Conservation (phyloP, 2,888 invertebrate genomes). For the Chrysomela aeneicollis region DNA sequence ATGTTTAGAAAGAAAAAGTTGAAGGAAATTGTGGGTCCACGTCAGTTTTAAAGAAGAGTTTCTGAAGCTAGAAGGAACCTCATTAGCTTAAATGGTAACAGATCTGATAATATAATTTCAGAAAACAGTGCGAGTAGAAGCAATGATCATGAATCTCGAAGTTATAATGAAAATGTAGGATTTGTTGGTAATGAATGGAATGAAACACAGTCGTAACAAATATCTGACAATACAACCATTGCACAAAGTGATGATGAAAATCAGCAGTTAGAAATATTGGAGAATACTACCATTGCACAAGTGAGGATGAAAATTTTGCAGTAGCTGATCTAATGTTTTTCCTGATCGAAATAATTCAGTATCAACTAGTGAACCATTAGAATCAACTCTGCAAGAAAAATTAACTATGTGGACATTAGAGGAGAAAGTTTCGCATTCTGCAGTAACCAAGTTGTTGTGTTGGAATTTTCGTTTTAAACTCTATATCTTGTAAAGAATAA, state of each 20-base stretch:
- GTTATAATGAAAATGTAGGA: slow-evolving; percentile 14
- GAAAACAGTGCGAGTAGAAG: slow-evolving; percentile 14
- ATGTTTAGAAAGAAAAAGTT: slow-evolving; percentile 19
- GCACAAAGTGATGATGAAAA: slow-evolving; percentile 13
- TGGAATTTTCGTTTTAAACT: no score
- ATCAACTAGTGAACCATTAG: no score
- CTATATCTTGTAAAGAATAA: no score
- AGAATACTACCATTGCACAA: no score
- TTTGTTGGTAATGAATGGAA: slow-evolving; percentile 16
- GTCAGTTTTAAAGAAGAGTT: slow-evolving; percentile 19
- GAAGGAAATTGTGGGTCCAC: slow-evolving; percentile 21
- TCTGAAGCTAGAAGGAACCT: slow-evolving; percentile 17
- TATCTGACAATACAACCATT: slow-evolving; percentile 17
- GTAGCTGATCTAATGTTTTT: slow-evolving; percentile 16
- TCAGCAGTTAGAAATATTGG: background rate
- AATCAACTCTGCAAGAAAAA: slow-evolving; percentile 19
- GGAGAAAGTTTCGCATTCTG: slow-evolving; percentile 22
- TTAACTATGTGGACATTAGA: slow-evolving; percentile 21
- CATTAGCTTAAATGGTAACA: slow-evolving; percentile 11
- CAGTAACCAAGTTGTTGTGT: slow-evolving; percentile 21
- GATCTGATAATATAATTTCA: slow-evolving; percentile 11
- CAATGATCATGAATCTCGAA: slow-evolving; percentile 20
- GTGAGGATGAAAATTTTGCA: no score
- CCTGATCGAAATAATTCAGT: slow-evolving; percentile 17
- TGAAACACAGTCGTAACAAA: slow-evolving; percentile 11